phyloP scores from a whole-genome alignment of 2,113 vertebrate genomes.

The Butorides virescens region DNA sequence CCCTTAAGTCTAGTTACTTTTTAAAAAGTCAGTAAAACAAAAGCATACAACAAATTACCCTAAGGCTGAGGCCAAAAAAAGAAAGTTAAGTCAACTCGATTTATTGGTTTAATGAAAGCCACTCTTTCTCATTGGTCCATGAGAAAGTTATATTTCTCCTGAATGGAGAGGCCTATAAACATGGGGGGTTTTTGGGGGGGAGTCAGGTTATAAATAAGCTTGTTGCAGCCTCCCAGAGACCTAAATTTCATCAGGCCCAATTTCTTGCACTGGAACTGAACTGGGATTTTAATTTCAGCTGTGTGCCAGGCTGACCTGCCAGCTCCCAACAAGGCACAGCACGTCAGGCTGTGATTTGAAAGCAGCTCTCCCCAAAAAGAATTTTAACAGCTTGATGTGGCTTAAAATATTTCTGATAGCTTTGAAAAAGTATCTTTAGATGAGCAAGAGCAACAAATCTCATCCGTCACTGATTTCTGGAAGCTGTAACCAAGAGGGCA shows the following conservation, averaged over 20 bases:
- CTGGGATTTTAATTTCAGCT: neutral
- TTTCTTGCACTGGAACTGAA: neutral
- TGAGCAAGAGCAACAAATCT: neutral
- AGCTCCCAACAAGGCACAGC: neutral
- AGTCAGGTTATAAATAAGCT: neutral
- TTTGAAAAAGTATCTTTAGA: neutral
- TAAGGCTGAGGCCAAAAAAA: neutral
- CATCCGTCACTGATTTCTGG: neutral
- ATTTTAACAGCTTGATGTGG: neutral
- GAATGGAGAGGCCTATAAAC: neutral
- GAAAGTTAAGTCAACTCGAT: neutral
- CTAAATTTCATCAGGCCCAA: neutral
- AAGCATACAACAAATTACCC: neutral
- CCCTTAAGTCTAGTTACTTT: neutral
- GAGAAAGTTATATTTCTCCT: neutral
- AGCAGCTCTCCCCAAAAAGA: neutral
- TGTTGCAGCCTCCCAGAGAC: neutral
- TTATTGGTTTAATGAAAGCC: neutral
- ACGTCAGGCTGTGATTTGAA: neutral
- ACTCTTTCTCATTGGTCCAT: neutral
- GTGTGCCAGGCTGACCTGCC: neutral
- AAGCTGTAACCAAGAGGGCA: neutral
- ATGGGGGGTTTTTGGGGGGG: fast-evolving
- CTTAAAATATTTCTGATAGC: neutral
- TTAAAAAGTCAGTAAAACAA: neutral